These are phyloP conservation scores for Plotosus lineatus DNA, from an alignment of 2,113 vertebrate genomes.

Conservation along the genomic window DNA sequence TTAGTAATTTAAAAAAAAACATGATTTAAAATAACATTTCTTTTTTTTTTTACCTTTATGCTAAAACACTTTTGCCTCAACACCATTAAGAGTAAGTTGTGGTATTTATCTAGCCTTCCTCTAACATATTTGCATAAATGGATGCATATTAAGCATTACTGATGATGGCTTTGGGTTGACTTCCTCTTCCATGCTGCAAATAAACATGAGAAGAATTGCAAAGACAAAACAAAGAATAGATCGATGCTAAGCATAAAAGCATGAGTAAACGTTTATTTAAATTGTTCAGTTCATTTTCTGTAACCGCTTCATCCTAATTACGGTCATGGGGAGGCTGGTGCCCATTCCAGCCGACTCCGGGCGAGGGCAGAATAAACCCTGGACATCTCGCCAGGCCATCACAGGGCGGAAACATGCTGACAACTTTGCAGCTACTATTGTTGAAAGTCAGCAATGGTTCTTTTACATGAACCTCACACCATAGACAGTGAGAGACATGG, in stretches of 20 bases:
- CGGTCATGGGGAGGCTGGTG: no score
- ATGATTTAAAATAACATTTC: background rate
- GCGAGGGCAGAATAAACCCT: no score
- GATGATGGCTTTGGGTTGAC: slow-evolving; percentile 8
- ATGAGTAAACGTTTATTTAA: slow-evolving; percentile 21
- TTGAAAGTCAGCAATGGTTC: no score
- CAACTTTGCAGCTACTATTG: no score
- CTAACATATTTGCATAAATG: slow-evolving; percentile 2
- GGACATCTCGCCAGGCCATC: no score
- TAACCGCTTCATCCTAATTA: no score
- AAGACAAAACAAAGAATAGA: background rate
- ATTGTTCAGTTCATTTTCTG: no score
- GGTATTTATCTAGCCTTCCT: background rate
- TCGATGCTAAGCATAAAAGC: slow-evolving; percentile 22
- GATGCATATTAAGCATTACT: slow-evolving; percentile 9
- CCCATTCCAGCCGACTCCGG: no score
- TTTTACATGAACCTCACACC: no score
- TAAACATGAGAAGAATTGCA: background rate
- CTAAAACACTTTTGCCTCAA: background rate
- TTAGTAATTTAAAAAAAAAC: background rate
- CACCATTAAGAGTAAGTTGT: background rate
- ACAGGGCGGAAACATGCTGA: no score
- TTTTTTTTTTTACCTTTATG: background rate
- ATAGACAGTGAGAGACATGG: no score
- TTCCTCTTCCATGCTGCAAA: background rate